These are phyloP conservation scores for Tadarida brasiliensis DNA, from an alignment of 2,797 vertebrate genomes.

Conservation along the genomic window DNA sequence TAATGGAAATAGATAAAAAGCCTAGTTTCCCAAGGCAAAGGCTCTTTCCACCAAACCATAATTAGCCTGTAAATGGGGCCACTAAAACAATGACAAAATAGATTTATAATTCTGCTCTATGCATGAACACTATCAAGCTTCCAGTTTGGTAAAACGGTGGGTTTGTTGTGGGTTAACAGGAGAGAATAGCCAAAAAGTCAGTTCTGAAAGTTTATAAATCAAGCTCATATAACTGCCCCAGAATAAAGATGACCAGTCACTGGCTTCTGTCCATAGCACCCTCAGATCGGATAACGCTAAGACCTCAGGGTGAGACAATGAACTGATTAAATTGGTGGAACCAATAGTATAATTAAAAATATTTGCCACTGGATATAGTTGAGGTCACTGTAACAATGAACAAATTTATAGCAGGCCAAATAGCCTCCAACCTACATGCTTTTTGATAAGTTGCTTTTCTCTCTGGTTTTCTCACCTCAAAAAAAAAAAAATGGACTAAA, in stretches of 20 bases:
- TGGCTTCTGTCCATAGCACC: background rate
- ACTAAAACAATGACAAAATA: background rate
- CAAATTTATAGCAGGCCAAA: background rate
- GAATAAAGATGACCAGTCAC: background rate
- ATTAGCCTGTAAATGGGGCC: background rate
- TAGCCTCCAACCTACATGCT: background rate
- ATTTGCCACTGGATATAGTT: background rate
- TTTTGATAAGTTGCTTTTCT: background rate
- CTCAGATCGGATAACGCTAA: background rate
- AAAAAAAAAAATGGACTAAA: background rate
- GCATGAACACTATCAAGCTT: background rate
- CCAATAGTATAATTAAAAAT: slow-evolving; percentile 24
- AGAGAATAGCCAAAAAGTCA: background rate
- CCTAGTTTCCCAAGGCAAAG: background rate
- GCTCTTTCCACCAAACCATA: background rate
- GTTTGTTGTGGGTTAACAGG: background rate
- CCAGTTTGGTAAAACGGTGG: background rate
- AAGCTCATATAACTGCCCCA: background rate
- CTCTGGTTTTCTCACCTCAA: background rate
- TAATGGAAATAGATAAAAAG: background rate
- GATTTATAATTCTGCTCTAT: background rate
- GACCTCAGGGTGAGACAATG: background rate
- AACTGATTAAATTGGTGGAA: background rate
- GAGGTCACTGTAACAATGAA: background rate
- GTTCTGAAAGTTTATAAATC: background rate